Evolutionary conservation across 2,888 invertebrate species (phyloP).

Genomic region (Mesorhabditis sp.): DNA sequence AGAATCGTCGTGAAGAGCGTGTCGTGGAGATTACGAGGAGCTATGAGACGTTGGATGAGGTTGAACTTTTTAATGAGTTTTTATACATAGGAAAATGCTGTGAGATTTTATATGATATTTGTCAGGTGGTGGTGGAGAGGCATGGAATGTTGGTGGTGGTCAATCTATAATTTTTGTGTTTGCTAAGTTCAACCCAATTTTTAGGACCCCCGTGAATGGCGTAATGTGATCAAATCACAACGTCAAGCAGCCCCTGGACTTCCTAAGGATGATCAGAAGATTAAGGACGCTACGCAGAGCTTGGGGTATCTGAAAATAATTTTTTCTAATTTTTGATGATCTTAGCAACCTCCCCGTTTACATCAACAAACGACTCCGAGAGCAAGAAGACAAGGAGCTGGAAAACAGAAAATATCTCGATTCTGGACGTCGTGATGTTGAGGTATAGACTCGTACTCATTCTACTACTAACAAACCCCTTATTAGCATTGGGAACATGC

Average conservation of each 20-base stretch:
- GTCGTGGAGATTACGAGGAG: not conserved
- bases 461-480: too few relatives aligned
- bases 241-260: constrained; percentile 38
- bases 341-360: constrained; percentile 31
- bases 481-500: too few relatives aligned
- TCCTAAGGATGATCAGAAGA: constrained; percentile 11
- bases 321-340: not conserved
- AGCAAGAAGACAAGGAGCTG: constrained; percentile 13
- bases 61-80: not conserved
- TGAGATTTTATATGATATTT: not conserved
- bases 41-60: not conserved
- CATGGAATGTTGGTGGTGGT: constrained; percentile 4
- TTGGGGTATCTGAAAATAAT: constrained; percentile 9
- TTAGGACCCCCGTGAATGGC: constrained; percentile 38
- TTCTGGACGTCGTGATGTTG: not conserved
- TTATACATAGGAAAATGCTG: not conserved
- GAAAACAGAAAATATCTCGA: constrained; percentile 9
- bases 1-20: constrained; percentile 5
- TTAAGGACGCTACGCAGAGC: constrained; percentile 12
- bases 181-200: constrained; percentile 8
- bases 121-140: not conserved
- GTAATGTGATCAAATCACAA: constrained; percentile 39
- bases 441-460: not conserved
- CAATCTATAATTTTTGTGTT: not conserved
- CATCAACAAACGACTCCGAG: constrained; percentile 30